Base-by-base conservation (phyloP, 2,113 vertebrate species). In the Zingel zingel region DNA sequence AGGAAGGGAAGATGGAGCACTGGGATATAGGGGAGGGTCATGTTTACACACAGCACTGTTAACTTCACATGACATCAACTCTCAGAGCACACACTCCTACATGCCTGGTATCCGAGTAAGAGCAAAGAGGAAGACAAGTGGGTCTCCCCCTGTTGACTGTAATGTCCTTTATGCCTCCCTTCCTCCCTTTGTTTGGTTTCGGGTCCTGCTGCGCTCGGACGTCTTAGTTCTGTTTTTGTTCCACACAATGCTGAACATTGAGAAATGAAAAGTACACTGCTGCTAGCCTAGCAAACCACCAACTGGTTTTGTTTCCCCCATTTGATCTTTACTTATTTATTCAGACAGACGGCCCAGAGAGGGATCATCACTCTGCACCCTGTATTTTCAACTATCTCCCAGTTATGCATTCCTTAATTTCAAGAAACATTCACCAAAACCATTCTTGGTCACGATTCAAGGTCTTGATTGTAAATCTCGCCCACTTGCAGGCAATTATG, bases 21-120 rank as follows among this genome's bases (percentile, higher is more conserved):
- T 83, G 86, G 79, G 87, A 89, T 74, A n/a, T 33, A 63, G 39
- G 30, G 80, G 54, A 81, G 83, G 83, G 57, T 83, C 74, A 67
- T 88, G 91, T 92, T 93, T 92, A 90, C 47, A 87, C 66, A 85
- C 71, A 76, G 69, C 58, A 3, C 72, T 72, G 68, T 83, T 90
- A 89, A 90, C 87, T 93, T 94, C 88, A 91, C 91, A 94, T 90
- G 89, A 93, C 86, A 89, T 92, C 73, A 86, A 23, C 74, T 83
- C 79, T 75, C 30, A 6, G 59, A 78, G 79, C 68, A 27, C 53
- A 51, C 79, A 83, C 78, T 79, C 69, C 75, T 83, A 39, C 72
- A 69, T 14, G 56, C 30, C 80, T 59, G 2, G 3, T 11, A 48
- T 78, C 69, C 3, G 0, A 25, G 33, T 7, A 19, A 79, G 36